Conservation (phyloP, 2,113 vertebrate species). For the Sebastes fasciatus region DNA sequence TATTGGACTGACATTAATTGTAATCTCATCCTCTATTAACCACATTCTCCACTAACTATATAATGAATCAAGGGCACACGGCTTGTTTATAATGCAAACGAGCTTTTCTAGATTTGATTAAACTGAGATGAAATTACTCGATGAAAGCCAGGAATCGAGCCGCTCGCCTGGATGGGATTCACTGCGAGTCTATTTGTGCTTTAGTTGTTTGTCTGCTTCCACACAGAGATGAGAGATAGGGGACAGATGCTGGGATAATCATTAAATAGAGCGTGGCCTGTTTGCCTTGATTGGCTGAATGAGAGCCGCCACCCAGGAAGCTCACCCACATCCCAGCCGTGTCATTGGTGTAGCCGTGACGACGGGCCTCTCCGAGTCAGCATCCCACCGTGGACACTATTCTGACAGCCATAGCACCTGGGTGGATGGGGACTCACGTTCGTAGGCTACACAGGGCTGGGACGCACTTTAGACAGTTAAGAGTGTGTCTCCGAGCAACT, state of each 20-base stretch:
- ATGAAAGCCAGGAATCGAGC: constrained; percentile 42
- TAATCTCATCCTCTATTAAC: constrained; percentile 68
- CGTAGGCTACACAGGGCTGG: neutral
- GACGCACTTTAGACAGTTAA: neutral
- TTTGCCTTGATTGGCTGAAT: constrained; percentile 79
- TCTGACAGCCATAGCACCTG: constrained; percentile 57
- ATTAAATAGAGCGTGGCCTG: constrained; percentile 78
- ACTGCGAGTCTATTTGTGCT: constrained; percentile 29
- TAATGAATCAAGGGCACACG: constrained; percentile 52
- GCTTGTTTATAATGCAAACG: constrained; percentile 44
- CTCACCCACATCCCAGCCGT: constrained; percentile 57
- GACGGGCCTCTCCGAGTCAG: constrained; percentile 48
- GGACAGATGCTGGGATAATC: constrained; percentile 78
- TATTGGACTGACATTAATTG: constrained; percentile 64
- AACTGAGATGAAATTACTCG: constrained; percentile 59
- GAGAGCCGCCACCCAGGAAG: constrained; percentile 68
- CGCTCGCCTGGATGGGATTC: constrained; percentile 37
- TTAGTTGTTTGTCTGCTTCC: constrained; percentile 24
- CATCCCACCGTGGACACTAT: constrained; percentile 54
- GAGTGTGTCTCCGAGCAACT: constrained; percentile 8
- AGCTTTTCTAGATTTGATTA: constrained; percentile 59
- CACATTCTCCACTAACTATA: constrained; percentile 47
- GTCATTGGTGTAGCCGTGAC: constrained; percentile 75
- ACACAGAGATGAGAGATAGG: constrained; percentile 59
- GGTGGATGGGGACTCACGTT: neutral